Evolutionary conservation across 2,888 invertebrate genomes (phyloP).

Genomic region (Alloscopus bannaensis): DNA sequence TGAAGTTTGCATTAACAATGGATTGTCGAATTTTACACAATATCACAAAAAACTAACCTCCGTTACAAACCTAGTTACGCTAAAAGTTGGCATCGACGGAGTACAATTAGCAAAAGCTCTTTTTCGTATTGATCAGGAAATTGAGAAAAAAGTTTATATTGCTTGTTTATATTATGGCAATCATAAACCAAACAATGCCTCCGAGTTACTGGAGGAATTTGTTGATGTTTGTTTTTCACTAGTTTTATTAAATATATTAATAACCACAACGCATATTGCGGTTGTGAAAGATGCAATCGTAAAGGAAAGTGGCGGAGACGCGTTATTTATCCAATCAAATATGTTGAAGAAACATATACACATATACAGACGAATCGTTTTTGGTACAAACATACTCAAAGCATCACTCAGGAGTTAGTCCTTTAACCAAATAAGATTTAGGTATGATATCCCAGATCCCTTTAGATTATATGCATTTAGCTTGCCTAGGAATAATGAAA

Average conservation of each 20-base stretch:
- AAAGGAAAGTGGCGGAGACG: constrained; percentile 17
- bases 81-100: constrained; percentile 54
- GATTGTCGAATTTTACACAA: neutral
- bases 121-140: constrained; percentile 17
- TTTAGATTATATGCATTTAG: constrained; percentile 32
- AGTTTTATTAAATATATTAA: constrained; percentile 21
- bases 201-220: constrained; percentile 33
- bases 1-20: neutral
- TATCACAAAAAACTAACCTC: no score
- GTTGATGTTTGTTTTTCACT: no score
- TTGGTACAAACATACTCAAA: neutral
- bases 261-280: constrained; percentile 22
- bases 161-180: constrained; percentile 33
- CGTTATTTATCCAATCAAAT: neutral
- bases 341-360: neutral
- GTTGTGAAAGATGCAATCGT: constrained; percentile 16
- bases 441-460: constrained; percentile 32
- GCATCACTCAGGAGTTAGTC: constrained; percentile 23
- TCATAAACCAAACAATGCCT: constrained; percentile 24
- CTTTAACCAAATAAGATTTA: constrained; percentile 1
- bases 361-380: constrained; percentile 28
- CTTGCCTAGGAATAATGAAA: constrained; percentile 28
- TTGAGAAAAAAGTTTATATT: neutral
- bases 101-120: constrained; percentile 42
- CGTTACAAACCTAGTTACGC: constrained; percentile 34